phyloP scores from a whole-genome alignment of 2,797 vertebrate species.

The Molossus alvarezi region DNA sequence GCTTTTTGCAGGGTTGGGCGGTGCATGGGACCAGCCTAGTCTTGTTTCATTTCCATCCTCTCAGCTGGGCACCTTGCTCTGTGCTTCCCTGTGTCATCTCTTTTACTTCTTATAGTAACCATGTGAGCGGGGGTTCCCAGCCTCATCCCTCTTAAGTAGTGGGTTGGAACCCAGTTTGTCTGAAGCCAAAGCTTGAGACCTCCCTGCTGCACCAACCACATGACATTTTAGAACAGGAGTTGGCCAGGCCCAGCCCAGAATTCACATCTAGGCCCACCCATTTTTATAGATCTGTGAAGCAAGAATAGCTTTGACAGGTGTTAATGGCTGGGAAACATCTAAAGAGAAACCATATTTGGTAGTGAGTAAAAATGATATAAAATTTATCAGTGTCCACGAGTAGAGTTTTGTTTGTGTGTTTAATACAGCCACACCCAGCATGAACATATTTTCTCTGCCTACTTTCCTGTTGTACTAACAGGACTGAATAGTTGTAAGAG shows the following conservation, averaged over 20 bases:
- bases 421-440: accelerated
- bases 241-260: accelerated
- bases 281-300: accelerated
- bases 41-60: accelerated
- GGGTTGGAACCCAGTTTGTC: background rate
- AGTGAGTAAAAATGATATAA: background rate
- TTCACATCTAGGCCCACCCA: background rate
- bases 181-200: background rate
- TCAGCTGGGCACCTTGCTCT: accelerated
- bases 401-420: background rate
- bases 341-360: background rate
- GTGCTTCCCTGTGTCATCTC: background rate
- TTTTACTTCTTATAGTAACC: too few relatives aligned
- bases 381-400: accelerated
- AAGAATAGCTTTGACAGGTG: background rate
- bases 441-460: accelerated
- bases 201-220: accelerated
- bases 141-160: too few relatives aligned
- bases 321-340: background rate
- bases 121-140: background rate
- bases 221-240: background rate
- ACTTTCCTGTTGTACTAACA: background rate
- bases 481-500: accelerated
- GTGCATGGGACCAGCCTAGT: accelerated
- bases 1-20: background rate